Evolutionary conservation across 1,140 invertebrate species (phyloP), one percentile per base, ranked within the genome.

Genomic region (Neodiprion pinetum): DNA sequence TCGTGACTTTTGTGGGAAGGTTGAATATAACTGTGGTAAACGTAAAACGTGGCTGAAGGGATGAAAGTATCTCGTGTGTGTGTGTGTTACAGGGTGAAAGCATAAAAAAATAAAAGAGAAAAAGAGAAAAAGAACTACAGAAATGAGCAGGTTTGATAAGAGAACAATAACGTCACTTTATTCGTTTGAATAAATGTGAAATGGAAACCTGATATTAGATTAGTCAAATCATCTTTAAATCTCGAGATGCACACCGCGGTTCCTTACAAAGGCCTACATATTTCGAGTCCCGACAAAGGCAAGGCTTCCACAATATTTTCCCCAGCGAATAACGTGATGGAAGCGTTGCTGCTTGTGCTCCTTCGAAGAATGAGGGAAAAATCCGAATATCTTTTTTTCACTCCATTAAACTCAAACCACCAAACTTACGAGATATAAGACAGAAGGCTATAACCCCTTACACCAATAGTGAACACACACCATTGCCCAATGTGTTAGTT

Each of bases 171-270:
- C 28, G 2, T 40, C 28, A 40, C 28, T 40, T 40, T 17, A 61
- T 61, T 17, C 53, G 53, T 61, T 17, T 61, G 53, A 61, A 61
- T 61, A 17, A 61, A 61, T 61, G 53, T 61, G n/a, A 61, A 61
- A 61, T 61, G 53, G 11, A 61, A 61, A 61, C n/a, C 53, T 61
- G 53, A 61, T 61, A 61, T 61, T 61, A 61, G 53, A 61, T 61
- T 61, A 61, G 53, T 9, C 53, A 61, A 61, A 61, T 61, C 53
- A 61, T 61, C 53, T 61, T 17, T 12, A 17, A 14, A 61, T 8
- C 53, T 12, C 11, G 53, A 61, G 53, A 61, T 61, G n/a, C 53
- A 17, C 53, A 61, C 11, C 11, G 53, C 11, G 53, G 53, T 61
- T 12, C 53, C 7, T 61, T 17, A 61, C 53, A 61, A 61, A 61